These are phyloP conservation scores for Tachina lurida DNA, from an alignment of 2,888 invertebrate genomes.

Conservation along the genomic window DNA sequence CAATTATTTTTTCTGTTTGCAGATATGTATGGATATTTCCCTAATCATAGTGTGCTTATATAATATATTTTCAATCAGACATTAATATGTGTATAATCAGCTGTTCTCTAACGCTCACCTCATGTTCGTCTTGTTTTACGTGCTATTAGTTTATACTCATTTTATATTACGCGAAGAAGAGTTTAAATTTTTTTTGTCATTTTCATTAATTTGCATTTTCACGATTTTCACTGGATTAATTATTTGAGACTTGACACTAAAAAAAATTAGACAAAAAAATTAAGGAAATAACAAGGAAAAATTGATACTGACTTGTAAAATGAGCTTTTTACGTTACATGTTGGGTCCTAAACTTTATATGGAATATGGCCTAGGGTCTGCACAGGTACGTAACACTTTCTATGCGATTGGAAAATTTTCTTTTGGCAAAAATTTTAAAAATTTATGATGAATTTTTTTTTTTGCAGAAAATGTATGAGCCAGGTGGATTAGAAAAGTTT, in stretches of 20 bases:
- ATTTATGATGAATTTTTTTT: not conserved
- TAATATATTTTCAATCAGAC: too few relatives aligned
- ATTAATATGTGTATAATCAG: too few relatives aligned
- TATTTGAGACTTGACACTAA: not conserved
- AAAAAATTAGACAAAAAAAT: not conserved
- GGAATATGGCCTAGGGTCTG: constrained; percentile 86
- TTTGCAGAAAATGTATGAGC: constrained; percentile 86
- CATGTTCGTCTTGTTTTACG: not conserved
- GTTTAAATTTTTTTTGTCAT: constrained; percentile 26
- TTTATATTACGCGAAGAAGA: constrained; percentile 17
- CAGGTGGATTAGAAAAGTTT: constrained; percentile 88
- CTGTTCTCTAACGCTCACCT: too few relatives aligned
- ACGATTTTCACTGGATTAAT: constrained; percentile 37
- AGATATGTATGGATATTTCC: too few relatives aligned
- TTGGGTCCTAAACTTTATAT: constrained; percentile 89
- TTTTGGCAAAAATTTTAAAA: not conserved
- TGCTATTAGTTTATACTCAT: not conserved
- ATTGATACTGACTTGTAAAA: constrained; percentile 69
- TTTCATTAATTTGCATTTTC: constrained; percentile 58
- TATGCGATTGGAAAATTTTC: not conserved
- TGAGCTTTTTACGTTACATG: constrained; percentile 84
- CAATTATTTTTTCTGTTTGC: too few relatives aligned
- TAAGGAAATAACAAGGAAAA: constrained; percentile 25
- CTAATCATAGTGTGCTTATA: too few relatives aligned
- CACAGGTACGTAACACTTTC: constrained; percentile 82